Base-by-base conservation (phyloP, 1,140 invertebrate species). In the Holcopasites calliopsidis region DNA sequence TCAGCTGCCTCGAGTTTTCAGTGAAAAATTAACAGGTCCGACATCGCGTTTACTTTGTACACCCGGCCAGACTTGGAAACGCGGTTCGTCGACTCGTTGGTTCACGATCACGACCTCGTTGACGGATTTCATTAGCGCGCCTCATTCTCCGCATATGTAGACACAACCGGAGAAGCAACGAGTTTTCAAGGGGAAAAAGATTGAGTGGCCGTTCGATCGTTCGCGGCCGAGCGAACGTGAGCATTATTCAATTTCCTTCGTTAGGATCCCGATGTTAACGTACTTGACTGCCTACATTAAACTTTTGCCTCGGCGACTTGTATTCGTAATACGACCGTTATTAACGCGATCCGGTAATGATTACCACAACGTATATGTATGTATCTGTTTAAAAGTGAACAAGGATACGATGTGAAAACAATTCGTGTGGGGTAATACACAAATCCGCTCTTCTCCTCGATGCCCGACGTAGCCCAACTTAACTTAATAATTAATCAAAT, bases 221-320 rank as follows among this genome's bases (percentile, higher is more conserved):
- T 47, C 31, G 52, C 4, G 23, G 11, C n/a, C 47, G 58, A 1
- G 23, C 16, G 23, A 61, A 8, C 58, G 8, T 13, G 64, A 38
- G 49, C 23, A 38, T 62, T 50, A 50, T 72, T 72, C 69, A 62
- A 62, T 72, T 62, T 40, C 33, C 44, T 73, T 31, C 38, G 60
- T 54, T 62, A 52, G 60, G 35, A 40, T 33, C 60, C n/a, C 70
- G 49, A 65, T 52, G 60, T 65, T 54, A 42, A 73, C 60, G 38
- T 8, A 16, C 35, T 54, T 73, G 54, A 73, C 55, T 65, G 54
- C 70, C 70, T 35, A 38, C 40, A 73, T 73, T 73, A 73, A 73
- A 73, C 42, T 44, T 54, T 21, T 18, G 10, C 35, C 42, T 44
- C n/a, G n/a, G 26, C 28, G 38, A 65, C 26, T 54, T 13, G 70